Conservation (phyloP, 2,797 vertebrate species). For the Scleropages formosus region DNA sequence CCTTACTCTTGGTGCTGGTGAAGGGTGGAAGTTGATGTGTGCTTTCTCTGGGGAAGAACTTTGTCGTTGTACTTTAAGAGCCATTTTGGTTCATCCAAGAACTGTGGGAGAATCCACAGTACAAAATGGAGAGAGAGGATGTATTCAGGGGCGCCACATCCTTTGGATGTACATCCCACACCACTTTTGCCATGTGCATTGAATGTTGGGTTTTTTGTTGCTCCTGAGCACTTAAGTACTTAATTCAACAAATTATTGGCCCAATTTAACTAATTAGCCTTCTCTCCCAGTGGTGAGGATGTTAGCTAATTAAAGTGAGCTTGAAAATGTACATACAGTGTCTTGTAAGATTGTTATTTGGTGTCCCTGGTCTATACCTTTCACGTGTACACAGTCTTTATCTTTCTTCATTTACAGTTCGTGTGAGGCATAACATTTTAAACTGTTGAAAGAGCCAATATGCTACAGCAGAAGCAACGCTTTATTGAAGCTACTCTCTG, state of each 20-base stretch:
- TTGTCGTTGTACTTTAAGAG: not conserved
- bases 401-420: not conserved
- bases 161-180: not conserved
- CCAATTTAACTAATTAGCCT: conserved; percentile 5
- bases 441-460: not conserved
- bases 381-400: not conserved
- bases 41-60: not conserved
- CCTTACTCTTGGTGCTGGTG: not conserved
- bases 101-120: not conserved
- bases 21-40: not conserved
- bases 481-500: too few relatives aligned
- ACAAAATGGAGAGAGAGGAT: not conserved
- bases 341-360: conserved; percentile 7
- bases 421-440: not conserved
- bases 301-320: conserved; percentile 9
- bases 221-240: conserved; percentile 3
- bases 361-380: not conserved
- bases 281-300: conserved; percentile 12
- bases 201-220: not conserved
- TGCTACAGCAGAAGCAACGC: not conserved
- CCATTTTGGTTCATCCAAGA: not conserved
- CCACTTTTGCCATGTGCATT: not conserved
- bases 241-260: conserved; percentile 14
- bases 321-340: not conserved
- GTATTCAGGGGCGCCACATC: too few relatives aligned